Percentiles rank a stretch among this genome's conserved stretches.
Evolutionary conservation across 2,888 invertebrate species (phyloP).

Genomic region (Ormyrus labotus): DNA sequence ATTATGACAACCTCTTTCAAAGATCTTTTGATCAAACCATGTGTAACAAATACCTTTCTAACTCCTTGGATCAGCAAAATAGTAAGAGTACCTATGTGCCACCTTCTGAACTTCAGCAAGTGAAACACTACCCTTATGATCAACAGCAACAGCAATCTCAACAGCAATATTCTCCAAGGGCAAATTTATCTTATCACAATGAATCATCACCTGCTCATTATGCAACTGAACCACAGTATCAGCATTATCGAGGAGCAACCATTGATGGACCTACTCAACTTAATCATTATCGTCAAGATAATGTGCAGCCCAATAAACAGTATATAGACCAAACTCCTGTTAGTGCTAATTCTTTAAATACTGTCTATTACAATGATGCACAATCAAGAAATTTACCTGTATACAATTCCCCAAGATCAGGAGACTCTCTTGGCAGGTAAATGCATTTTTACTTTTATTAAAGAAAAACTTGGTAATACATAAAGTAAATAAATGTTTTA

Average conservation of each 20-base stretch:
- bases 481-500: slow-evolving; percentile 2
- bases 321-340: slow-evolving; percentile 64
- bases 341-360: slow-evolving; percentile 60
- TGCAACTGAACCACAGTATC: slow-evolving; percentile 70
- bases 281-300: slow-evolving; percentile 66
- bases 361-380: slow-evolving; percentile 64
- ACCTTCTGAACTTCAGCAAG: slow-evolving; percentile 71
- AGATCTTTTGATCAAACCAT: slow-evolving; percentile 60
- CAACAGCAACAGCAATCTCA: slow-evolving; percentile 62
- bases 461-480: no score
- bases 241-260: slow-evolving; percentile 63
- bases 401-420: slow-evolving; percentile 21
- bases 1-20: slow-evolving; percentile 68
- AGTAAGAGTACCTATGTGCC: slow-evolving; percentile 72
- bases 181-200: slow-evolving; percentile 66
- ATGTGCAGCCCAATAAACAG: slow-evolving; percentile 66
- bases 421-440: slow-evolving; percentile 49
- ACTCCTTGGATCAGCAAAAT: slow-evolving; percentile 67
- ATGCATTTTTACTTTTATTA: no score
- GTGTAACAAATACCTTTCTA: slow-evolving; percentile 50
- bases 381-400: slow-evolving; percentile 67
- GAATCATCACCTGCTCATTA: slow-evolving; percentile 69
- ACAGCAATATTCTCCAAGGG: slow-evolving; percentile 65
- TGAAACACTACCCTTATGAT: slow-evolving; percentile 64
- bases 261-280: slow-evolving; percentile 62